Evolutionary conservation across 2,888 invertebrate species (phyloP), one percentile per base, ranked within the genome.

Genomic region (Tridacna gigas): DNA sequence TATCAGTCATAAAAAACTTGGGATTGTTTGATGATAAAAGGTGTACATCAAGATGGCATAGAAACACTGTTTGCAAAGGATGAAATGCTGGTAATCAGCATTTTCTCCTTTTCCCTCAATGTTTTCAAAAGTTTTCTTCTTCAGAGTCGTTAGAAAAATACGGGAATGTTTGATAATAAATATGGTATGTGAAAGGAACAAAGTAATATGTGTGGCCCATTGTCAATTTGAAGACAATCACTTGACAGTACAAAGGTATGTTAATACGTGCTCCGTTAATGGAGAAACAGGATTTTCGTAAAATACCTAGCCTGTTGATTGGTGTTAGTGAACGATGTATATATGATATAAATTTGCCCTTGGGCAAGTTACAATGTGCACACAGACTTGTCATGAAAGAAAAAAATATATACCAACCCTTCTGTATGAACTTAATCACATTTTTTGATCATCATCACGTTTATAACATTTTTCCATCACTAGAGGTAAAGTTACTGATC

Each of bases 251-350:
- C 73, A 79, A 75, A 81, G 80, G 74, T 37, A 67, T 26, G 69
- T 83, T 77, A 78, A 80, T 71, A 78, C 47, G 22, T 51, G 47
- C 61, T 73, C 20, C 15, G 48, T 60, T 83, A 81, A 84, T 81
- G 78, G 84, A 60, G 56, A 84, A 84, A 78, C 71, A 22, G 80
- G 80, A 81, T 81, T 84, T 84, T 71, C 51, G 74, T 80, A 80
- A 80, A 37, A 80, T 80, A 76, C 61, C 61, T 48, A 67, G 63
- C 77, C 28, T 37, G 78, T 80, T 81, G 78, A 80, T 84, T 73
- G 51, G 26, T 28, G 25, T 81, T 80, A 77, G 78, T 78, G 66
- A 20, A 77, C 80, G 83, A 83, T 83, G 71, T 78, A 83, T 67
- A 45, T 56, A 28, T 83, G 63, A 74, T 67, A 74, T 73, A 61